phyloP scores from a whole-genome alignment of 2,113 vertebrate genomes.

The Mustelus asterias region DNA sequence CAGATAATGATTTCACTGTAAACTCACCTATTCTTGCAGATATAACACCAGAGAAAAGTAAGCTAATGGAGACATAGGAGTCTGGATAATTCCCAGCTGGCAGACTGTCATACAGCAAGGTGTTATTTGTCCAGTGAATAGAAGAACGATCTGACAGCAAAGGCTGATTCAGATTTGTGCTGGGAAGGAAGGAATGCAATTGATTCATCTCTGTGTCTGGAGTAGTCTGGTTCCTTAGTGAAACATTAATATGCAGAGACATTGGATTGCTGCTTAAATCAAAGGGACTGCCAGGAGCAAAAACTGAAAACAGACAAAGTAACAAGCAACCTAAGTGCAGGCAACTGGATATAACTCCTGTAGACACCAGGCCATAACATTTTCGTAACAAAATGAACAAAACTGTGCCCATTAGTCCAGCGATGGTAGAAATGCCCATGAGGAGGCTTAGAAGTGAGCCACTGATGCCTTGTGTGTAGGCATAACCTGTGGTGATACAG shows the following conservation, averaged over 20 bases:
- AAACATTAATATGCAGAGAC: conserved; percentile 48
- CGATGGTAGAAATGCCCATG: conserved; percentile 62
- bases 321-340: conserved; percentile 63
- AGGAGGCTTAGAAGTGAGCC: conserved; percentile 70
- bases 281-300: conserved; percentile 68
- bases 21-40: conserved; percentile 61
- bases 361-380: conserved; percentile 60
- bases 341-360: conserved; percentile 63
- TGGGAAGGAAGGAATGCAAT: conserved; percentile 52
- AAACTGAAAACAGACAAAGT: conserved; percentile 67
- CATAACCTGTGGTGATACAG: conserved; percentile 67
- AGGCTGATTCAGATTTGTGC: conserved; percentile 61
- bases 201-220: conserved; percentile 48
- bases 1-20: not conserved
- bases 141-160: conserved; percentile 63
- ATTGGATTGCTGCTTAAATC: conserved; percentile 57
- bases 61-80: conserved; percentile 62
- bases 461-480: conserved; percentile 66
- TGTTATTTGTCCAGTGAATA: conserved; percentile 74
- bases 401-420: conserved; percentile 61
- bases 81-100: conserved; percentile 54
- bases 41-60: conserved; percentile 69
- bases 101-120: conserved; percentile 61
- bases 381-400: conserved; percentile 65
- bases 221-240: conserved; percentile 48